A percentile compares a stretch with the other conserved stretches of the same genome.
phyloP scores from a whole-genome alignment of 2,888 invertebrate species.

The Apotomis capreana region DNA sequence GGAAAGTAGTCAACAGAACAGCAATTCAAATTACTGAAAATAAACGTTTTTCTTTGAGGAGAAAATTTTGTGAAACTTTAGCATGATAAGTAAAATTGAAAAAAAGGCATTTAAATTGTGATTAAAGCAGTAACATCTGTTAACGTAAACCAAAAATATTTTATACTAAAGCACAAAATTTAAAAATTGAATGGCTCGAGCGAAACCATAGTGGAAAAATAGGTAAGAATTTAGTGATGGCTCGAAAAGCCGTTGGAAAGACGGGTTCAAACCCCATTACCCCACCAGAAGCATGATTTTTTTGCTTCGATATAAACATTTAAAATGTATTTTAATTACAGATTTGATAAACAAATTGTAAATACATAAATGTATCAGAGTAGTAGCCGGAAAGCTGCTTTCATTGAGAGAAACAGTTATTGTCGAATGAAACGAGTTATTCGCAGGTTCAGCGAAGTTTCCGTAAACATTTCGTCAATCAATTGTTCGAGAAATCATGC shows the following conservation, averaged over 20 bases:
- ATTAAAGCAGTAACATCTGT: no score
- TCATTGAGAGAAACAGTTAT: conserved; percentile 7
- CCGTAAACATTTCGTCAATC: conserved; percentile 37
- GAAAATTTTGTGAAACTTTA: neutral
- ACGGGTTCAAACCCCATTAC: no score
- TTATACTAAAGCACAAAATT: no score
- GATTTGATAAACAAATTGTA: neutral
- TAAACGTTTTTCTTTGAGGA: neutral
- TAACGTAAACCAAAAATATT: no score
- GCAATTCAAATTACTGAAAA: neutral
- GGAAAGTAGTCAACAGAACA: conserved; percentile 2
- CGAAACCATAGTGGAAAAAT: no score
- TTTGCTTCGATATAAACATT: no score
- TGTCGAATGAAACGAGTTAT: conserved; percentile 17
- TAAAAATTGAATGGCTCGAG: no score
- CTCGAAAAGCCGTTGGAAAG: no score
- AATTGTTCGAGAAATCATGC: conserved; percentile 8
- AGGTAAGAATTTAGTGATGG: no score
- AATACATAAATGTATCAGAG: neutral
- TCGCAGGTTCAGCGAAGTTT: conserved; percentile 21
- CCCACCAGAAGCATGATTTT: no score
- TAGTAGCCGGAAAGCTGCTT: conserved; percentile 12
- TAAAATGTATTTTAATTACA: conserved; percentile 2
- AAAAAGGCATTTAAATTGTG: neutral
- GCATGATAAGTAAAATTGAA: neutral